These are phyloP conservation scores for Catharus minimus DNA, from an alignment of 2,113 vertebrate species.

Conservation along the genomic window DNA sequence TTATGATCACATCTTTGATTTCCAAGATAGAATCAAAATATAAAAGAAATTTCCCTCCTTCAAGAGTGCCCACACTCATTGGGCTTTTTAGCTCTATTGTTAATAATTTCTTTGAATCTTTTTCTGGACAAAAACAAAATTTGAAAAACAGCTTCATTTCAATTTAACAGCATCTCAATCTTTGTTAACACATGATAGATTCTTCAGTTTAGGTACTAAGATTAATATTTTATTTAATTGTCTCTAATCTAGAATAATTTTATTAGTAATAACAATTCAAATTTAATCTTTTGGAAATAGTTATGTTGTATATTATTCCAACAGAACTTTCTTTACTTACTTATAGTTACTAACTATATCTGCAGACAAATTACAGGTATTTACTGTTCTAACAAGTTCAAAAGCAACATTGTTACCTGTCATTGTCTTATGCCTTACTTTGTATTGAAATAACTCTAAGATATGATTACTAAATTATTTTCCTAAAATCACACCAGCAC, in stretches of 20 bases:
- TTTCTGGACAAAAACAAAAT: conserved; percentile 73
- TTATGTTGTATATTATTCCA: not conserved
- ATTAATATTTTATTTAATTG: not conserved
- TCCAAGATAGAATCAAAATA: conserved; percentile 88
- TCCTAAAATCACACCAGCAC: not conserved
- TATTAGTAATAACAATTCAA: not conserved
- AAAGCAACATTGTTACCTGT: not conserved
- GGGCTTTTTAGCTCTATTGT: conserved; percentile 76
- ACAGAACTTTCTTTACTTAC: not conserved
- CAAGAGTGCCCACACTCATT: conserved; percentile 71
- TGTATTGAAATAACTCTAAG: not conserved
- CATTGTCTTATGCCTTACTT: not conserved
- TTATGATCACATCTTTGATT: conserved; percentile 73
- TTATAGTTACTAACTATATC: not conserved
- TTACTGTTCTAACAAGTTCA: not conserved
- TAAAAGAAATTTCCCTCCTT: conserved; percentile 81
- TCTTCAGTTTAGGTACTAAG: not conserved
- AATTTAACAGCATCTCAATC: not conserved
- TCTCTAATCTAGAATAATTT: not conserved
- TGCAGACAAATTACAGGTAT: not conserved
- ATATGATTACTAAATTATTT: not conserved
- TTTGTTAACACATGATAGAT: not conserved
- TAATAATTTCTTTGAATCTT: conserved; percentile 78
- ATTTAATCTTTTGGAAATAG: not conserved
- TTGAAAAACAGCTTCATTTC: not conserved